Conservation (phyloP, 2,797 vertebrate genomes). For the Halcyon smyrnensis region DNA sequence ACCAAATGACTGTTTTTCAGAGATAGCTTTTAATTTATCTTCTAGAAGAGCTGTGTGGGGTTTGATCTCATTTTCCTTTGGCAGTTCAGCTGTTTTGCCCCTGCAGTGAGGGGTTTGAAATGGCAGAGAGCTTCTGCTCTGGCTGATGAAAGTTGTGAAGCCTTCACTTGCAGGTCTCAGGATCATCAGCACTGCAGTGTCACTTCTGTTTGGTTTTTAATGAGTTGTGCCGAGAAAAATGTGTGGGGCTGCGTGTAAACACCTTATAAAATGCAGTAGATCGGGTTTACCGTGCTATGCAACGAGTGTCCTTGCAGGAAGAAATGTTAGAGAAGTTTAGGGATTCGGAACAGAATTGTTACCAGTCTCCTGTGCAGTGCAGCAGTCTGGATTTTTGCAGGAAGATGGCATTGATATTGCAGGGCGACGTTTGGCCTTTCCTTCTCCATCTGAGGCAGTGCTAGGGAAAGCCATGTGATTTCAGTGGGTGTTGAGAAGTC, state of each 20-base stretch:
- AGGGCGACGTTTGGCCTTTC: background rate
- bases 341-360: background rate
- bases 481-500: conserved; percentile 25
- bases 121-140: background rate
- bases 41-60: background rate
- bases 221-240: background rate
- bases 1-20: background rate
- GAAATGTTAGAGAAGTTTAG: background rate
- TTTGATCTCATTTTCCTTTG: background rate
- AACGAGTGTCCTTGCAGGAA: background rate
- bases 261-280: background rate
- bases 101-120: background rate
- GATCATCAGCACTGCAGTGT: background rate
- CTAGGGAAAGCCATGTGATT: conserved; percentile 9
- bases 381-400: background rate
- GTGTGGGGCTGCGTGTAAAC: background rate
- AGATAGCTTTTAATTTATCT: background rate
- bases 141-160: background rate
- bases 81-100: background rate
- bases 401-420: background rate
- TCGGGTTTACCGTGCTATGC: background rate
- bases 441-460: background rate
- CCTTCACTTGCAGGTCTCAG: background rate
- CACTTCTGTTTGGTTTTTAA: background rate
- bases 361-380: background rate